Percentiles rank a stretch among this genome's conserved stretches.
phyloP scores from a whole-genome alignment of 2,113 vertebrate species.

The Oenanthe oenanthe region DNA sequence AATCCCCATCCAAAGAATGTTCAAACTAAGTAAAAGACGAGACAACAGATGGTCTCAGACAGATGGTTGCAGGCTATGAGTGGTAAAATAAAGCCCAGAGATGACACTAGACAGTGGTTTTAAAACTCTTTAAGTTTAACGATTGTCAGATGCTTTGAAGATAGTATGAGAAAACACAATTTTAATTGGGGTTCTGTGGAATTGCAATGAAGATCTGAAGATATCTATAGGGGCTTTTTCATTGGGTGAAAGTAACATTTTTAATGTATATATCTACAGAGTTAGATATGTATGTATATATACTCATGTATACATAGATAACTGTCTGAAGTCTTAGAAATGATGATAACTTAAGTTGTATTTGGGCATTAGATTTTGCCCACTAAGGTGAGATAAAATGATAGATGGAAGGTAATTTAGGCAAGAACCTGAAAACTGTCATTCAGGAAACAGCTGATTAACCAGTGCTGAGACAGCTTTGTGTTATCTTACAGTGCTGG shows the following conservation, averaged over 20 bases:
- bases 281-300: accelerated
- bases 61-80: constrained; percentile 39
- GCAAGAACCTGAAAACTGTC: neutral
- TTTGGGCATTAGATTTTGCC: neutral
- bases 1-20: constrained; percentile 23
- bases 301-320: neutral
- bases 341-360: neutral
- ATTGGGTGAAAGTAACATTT: neutral
- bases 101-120: constrained; percentile 31
- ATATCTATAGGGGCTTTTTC: neutral
- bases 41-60: constrained; percentile 55
- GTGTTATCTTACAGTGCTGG: neutral
- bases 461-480: neutral
- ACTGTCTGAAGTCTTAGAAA: neutral
- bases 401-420: neutral
- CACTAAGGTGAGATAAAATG: neutral
- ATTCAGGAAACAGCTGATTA: neutral
- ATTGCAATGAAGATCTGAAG: neutral
- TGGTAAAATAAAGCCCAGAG: constrained; percentile 42
- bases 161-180: neutral
- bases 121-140: constrained; percentile 5
- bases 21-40: constrained; percentile 12
- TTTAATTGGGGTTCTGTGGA: constrained; percentile 8
- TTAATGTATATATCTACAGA: neutral
- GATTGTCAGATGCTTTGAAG: constrained; percentile 8